phyloP scores from a whole-genome alignment of 2,888 invertebrate species.

The Synergus gifuensis region DNA sequence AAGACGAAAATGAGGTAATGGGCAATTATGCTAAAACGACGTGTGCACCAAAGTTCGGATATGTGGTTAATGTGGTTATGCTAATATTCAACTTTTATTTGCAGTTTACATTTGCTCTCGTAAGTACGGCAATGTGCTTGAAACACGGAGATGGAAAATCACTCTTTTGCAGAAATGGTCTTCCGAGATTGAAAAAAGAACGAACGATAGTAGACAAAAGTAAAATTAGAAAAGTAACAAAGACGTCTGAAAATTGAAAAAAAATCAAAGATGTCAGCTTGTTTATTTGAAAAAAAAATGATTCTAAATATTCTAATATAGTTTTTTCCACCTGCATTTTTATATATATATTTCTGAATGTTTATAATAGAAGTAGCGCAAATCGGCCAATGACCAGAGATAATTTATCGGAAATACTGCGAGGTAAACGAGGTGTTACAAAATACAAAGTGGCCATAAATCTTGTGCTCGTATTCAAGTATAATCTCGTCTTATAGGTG shows the following conservation, averaged over 20 bases:
- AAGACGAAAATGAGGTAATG: slow-evolving; percentile 35
- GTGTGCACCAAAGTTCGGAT: slow-evolving; percentile 33
- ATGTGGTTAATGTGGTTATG: slow-evolving; percentile 31
- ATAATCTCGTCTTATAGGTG: slow-evolving; percentile 14
- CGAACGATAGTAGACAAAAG: no score
- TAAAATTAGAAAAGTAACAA: no score
- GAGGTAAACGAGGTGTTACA: slow-evolving; percentile 32
- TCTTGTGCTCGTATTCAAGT: slow-evolving; percentile 21
- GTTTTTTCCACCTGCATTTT: neutral
- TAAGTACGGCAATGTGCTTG: neutral
- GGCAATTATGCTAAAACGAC: slow-evolving; percentile 39
- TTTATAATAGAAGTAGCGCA: slow-evolving; percentile 11
- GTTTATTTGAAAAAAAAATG: neutral
- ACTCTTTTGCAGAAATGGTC: neutral
- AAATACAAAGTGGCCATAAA: slow-evolving; percentile 32
- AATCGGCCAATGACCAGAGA: slow-evolving; percentile 13
- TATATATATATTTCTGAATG: neutral
- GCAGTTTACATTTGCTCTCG: neutral
- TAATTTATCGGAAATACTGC: neutral
- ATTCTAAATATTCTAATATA: neutral
- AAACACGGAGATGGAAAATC: neutral
- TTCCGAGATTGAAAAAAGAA: neutral
- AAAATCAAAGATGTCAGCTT: no score
- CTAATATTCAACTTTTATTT: slow-evolving; percentile 21
- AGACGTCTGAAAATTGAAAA: no score